Base-by-base conservation (phyloP, 2,113 vertebrate genomes). In the Oophaga pumilio region DNA sequence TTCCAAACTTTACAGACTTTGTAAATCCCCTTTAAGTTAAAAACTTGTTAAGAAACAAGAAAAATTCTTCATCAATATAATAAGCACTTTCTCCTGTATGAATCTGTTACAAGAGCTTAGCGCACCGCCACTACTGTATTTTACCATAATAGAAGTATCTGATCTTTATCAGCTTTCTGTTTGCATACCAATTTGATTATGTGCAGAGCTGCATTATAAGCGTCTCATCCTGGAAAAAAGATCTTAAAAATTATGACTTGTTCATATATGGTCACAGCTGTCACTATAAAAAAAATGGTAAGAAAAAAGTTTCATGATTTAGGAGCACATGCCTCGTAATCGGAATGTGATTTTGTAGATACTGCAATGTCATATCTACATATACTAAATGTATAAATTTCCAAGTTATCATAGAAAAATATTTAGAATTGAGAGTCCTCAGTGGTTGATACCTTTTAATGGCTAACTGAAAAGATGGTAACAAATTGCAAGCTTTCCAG, bases 181-280 rank as follows among this genome's bases (percentile, higher is more conserved):
- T 43, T 52, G 62, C 80, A 82, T 82, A 50, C 59, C 33, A 66
- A 49, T 64, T 50, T 66, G 59, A 82, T 66, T 82, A 33, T 52
- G 33, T 50, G 60, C 80, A 82, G 80, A 82, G 80, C 80, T 66
- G 52, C 60, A 68, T 50, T 20, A 82, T 82, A 49, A 82, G 68
- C 8, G 60, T 66, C 28, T 82, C 33, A 17, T 66, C 60, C 33
- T 66, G 49, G 60, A 50, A 33, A 82, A 64, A 8, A 17, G 8
- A 24, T 24, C 53, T 33, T 59, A 17, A 80, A 33, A 80, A 60
- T 24, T 60, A 33, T 20, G 4, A 60, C 24, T 43, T 68, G 49
- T 53, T 52, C 62, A 26, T 83, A 83, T 68, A 83, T 83, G 81
- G 81, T 83, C 49, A 83, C 43, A 17, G 33, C 18, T 53, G 22